These are phyloP conservation scores for Desmodus rotundus DNA, from an alignment of 2,113 vertebrate species.

Conservation along the genomic window DNA sequence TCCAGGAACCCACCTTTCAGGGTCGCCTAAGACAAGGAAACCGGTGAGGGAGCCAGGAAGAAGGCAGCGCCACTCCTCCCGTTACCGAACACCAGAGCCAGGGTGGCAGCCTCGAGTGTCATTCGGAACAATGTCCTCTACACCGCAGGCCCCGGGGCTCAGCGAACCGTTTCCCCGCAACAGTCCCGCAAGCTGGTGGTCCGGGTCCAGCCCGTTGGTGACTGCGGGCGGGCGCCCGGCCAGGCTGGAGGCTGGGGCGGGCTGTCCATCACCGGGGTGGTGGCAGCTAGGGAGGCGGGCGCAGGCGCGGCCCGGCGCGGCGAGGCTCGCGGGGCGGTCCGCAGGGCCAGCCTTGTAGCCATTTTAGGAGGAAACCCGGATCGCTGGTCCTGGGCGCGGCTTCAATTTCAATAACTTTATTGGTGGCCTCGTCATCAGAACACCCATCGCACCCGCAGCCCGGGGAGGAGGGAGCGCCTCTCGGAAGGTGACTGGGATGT, in stretches of 20 bases:
- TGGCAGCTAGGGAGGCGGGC: constrained; percentile 52
- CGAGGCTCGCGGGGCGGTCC: neutral
- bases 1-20: too few relatives aligned
- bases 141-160: neutral
- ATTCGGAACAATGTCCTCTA: accelerated
- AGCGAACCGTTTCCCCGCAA: accelerated
- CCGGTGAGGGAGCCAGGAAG: too few relatives aligned
- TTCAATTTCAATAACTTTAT: constrained; percentile 69
- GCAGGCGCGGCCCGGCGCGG: neutral
- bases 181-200: accelerated
- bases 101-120: neutral
- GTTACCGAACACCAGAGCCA: accelerated
- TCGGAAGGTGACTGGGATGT: neutral
- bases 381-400: neutral
- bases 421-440: neutral
- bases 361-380: constrained; percentile 62
- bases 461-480: neutral
- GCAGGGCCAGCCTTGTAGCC: neutral
- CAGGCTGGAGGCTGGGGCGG: neutral
- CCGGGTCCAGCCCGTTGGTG: accelerated
- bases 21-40: accelerated
- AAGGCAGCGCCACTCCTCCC: accelerated
- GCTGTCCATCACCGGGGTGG: constrained; percentile 34
- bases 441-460: neutral
- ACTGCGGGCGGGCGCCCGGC: neutral